Evolutionary conservation across 2,888 invertebrate species (phyloP).

Genomic region (Periphyllus acericola): DNA sequence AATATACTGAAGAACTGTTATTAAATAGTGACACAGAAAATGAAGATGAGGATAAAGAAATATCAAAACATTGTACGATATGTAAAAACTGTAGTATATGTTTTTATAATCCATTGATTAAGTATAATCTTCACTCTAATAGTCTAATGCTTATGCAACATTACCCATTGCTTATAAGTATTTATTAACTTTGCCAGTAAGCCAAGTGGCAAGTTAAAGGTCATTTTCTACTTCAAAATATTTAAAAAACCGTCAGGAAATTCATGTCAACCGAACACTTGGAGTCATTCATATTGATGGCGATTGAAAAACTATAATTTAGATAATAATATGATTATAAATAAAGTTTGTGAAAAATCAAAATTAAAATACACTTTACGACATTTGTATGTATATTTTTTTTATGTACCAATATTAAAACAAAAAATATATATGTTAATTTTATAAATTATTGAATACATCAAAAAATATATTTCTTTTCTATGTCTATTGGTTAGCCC

Average conservation of each 20-base stretch:
- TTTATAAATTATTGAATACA: conserved; percentile 1
- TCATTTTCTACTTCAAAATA: conserved; percentile 33
- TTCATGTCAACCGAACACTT: conserved; percentile 18
- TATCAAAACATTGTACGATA: not conserved
- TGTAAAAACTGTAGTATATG: conserved; percentile 25
- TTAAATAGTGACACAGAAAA: conserved; percentile 24
- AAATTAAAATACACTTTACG: not conserved
- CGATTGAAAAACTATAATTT: not conserved
- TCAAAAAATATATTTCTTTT: conserved; percentile 1
- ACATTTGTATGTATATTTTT: not conserved
- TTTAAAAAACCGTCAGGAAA: conserved; percentile 32
- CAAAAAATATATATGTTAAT: not conserved
- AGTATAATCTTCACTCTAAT: conserved; percentile 24
- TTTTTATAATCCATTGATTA: conserved; percentile 32
- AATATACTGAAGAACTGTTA: conserved; percentile 16
- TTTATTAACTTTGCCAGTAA: conserved; percentile 14
- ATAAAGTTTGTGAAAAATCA: conserved; percentile 25
- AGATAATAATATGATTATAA: conserved; percentile 23
- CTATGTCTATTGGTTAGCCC: not conserved
- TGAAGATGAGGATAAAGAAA: conserved; percentile 14
- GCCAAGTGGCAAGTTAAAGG: conserved; percentile 21
- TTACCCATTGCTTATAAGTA: conserved; percentile 34
- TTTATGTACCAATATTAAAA: conserved; percentile 2
- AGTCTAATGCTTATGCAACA: not conserved
- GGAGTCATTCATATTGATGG: conserved; percentile 30